Percentiles rank a stretch among this genome's conserved stretches.
Evolutionary conservation across 2,113 vertebrate genomes (phyloP).

Genomic region (Typhlomys cinereus): DNA sequence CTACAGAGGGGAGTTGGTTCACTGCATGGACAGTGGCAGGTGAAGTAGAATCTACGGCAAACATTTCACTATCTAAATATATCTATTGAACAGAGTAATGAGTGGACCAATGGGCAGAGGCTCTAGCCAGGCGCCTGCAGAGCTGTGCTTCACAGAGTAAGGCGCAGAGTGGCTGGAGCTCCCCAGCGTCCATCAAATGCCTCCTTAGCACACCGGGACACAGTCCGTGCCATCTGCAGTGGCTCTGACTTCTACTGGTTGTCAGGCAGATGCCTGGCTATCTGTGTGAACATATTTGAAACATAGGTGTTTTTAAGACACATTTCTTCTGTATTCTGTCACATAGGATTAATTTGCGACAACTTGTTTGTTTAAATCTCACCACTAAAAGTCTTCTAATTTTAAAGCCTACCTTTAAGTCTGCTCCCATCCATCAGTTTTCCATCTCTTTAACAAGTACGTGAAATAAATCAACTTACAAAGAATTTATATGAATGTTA

Average conservation of each 20-base stretch:
- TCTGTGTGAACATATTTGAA: neutral
- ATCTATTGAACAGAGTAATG: neutral
- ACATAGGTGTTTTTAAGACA: neutral
- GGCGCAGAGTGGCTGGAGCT: neutral
- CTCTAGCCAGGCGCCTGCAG: neutral
- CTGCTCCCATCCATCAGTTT: neutral
- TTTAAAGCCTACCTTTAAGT: neutral
- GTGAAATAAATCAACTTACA: neutral
- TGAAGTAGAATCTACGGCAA: neutral
- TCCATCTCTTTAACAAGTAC: neutral
- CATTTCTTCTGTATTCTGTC: neutral
- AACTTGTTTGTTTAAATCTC: neutral
- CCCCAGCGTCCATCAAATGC: fast-evolving
- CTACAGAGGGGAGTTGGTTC: neutral
- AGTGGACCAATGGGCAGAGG: neutral
- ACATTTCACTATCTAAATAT: neutral
- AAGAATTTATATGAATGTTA: neutral
- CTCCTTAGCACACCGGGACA: fast-evolving
- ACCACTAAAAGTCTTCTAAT: neutral
- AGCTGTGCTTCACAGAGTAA: neutral
- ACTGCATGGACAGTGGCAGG: neutral
- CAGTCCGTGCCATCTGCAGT: too few relatives aligned
- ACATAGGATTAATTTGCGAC: neutral
- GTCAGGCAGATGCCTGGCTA: neutral
- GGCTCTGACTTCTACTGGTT: neutral